Evolutionary conservation across 2,797 vertebrate genomes (phyloP).

Genomic region (Sarcophilus harrisii): DNA sequence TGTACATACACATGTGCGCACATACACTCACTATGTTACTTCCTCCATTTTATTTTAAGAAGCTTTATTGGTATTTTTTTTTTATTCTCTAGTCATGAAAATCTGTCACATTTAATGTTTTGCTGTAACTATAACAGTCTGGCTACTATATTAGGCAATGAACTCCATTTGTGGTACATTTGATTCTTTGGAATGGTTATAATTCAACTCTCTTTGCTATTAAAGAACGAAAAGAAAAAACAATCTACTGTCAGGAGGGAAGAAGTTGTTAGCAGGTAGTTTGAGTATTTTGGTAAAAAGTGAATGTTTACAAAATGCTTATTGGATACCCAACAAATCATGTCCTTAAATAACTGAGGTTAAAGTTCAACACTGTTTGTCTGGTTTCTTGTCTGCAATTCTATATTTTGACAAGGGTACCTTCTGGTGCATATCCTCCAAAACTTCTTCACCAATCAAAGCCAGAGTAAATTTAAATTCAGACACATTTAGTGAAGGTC

Average conservation of each 20-base stretch:
- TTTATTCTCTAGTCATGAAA: conserved; percentile 61
- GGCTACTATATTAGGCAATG: conserved; percentile 64
- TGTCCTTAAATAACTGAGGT: conserved; percentile 24
- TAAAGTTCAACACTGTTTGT: not conserved
- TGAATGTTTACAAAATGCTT: conserved; percentile 39
- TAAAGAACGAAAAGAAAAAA: conserved; percentile 53
- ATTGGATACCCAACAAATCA: conserved; percentile 48
- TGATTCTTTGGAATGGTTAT: conserved; percentile 55
- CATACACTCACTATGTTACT: conserved; percentile 26
- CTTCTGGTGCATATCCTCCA: conserved; percentile 1
- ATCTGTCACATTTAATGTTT: conserved; percentile 51
- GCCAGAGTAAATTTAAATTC: conserved; percentile 20
- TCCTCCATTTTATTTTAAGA: conserved; percentile 70
- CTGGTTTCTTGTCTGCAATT: conserved; percentile 44
- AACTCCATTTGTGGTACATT: conserved; percentile 67
- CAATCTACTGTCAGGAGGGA: conserved; percentile 37
- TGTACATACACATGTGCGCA: not conserved
- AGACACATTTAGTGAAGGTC: conserved; percentile 43
- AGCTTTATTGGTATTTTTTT: conserved; percentile 55
- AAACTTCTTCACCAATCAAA: conserved; percentile 17
- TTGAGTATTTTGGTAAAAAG: conserved; percentile 40
- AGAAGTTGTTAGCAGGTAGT: conserved; percentile 52
- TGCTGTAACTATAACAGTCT: conserved; percentile 61
- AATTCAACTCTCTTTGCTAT: conserved; percentile 55
- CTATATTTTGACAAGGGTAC: conserved; percentile 47